Conservation (phyloP, 1,140 invertebrate genomes). For the Pseudomyrmex concolor region DNA sequence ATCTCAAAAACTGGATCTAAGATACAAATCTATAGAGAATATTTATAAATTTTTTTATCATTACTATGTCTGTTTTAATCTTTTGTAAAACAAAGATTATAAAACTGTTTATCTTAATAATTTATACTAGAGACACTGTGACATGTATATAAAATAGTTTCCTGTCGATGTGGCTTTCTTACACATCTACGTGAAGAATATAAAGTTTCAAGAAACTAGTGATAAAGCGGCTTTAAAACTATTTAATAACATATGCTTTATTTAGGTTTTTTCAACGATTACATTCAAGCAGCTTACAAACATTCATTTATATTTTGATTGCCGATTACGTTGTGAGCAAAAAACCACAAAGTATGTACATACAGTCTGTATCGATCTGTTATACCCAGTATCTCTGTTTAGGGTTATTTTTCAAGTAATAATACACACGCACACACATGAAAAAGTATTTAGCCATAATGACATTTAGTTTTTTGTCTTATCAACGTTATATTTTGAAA, state of each 20-base stretch:
- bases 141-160: background rate
- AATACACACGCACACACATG: too few species aligned
- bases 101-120: too few species aligned
- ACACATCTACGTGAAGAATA: conserved; percentile 12
- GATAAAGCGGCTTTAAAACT: conserved; percentile 13
- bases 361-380: background rate
- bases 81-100: too few species aligned
- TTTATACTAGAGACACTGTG: too few species aligned
- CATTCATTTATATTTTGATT: background rate
- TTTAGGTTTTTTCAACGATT: background rate
- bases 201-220: conserved; percentile 2
- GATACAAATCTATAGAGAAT: too few species aligned
- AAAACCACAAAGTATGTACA: background rate
- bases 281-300: background rate
- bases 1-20: too few species aligned
- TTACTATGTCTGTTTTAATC: too few species aligned
- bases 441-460: background rate
- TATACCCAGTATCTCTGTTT: too few species aligned
- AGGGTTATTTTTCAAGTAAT: background rate
- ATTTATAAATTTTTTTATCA: too few species aligned
- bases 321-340: too few species aligned
- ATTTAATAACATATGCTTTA: background rate
- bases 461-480: background rate
- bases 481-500: background rate
- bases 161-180: background rate